Conservation (phyloP, 2,113 vertebrate species). For the Jaculus jaculus region DNA sequence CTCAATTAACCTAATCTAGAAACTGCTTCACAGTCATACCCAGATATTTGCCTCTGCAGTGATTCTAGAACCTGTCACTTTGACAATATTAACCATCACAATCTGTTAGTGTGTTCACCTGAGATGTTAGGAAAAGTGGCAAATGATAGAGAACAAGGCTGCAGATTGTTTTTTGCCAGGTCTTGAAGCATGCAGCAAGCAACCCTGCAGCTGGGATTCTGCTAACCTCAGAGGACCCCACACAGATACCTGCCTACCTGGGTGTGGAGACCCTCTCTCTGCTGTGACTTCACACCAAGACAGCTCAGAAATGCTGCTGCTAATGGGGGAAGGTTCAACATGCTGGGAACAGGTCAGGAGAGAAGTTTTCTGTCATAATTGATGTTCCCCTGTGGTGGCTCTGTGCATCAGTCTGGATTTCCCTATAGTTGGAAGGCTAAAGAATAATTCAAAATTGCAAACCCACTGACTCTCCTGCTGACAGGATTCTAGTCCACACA, state of each 20-base stretch:
- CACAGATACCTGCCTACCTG: neutral
- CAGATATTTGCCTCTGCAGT: too few relatives aligned
- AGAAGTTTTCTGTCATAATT: neutral
- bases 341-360: neutral
- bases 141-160: neutral
- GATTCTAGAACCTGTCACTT: too few relatives aligned
- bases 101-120: too few relatives aligned
- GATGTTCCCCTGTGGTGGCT: neutral
- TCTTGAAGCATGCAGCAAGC: too few relatives aligned
- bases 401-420: neutral
- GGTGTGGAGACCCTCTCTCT: neutral
- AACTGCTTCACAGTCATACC: too few relatives aligned
- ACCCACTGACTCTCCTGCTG: neutral
- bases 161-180: neutral
- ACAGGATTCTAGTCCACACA: neutral
- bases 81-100: too few relatives aligned
- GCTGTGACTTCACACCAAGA: neutral
- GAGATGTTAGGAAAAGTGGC: neutral
- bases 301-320: neutral
- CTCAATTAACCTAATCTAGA: too few relatives aligned
- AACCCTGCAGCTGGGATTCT: rapidly evolving
- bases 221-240: neutral
- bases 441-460: neutral
- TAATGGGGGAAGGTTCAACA: neutral
- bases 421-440: neutral